Base-by-base conservation (phyloP, 2,113 vertebrate genomes). In the Plecturocebus donacophilus region DNA sequence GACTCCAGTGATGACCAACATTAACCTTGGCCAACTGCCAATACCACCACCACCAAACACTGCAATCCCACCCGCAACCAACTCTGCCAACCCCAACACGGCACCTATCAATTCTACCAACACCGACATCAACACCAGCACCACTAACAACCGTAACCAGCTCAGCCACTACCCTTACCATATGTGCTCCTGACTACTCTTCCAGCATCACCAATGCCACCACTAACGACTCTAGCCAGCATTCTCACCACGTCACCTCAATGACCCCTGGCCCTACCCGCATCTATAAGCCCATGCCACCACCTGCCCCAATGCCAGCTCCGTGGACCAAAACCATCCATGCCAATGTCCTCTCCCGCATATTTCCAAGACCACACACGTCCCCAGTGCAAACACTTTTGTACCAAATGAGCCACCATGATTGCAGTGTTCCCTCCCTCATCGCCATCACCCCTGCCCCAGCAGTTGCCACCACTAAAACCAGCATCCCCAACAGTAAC, bases 161-260 rank as follows among this genome's bases (percentile, higher is more conserved):
- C 68, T 77, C 49, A 2, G 40, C n/a, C 3, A 17, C 54, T 54
- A 0, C 61, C 42, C 2, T 4, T 1, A 14, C 49, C 49, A 23
- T 49, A 54, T 4, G 1, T 1, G 0, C 14, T 25, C 2, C 47
- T 5, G 3, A 32, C 21, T 4, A 8, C 20, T 35, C 25, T 40
- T 40, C 73, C 13, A 19, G 54, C 20, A 9, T 25, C 9, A 3
- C 19, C 42, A 42, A 11, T 3, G 5, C 6, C 56, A 77, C 30
- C 8, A 52, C 54, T 35, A 45, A 35, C 8, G 4, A 58, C 27
- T 32, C 47, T 4, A 8, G 14, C n/a, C n/a, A 42, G 13, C 35
- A n/a, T 45, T 45, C 30, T 12, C 23, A 38, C 61, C 11, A 6
- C 5, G 21, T 23, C 40, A n/a, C 86, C 66, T 82, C 9, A 1